Evolutionary conservation across 2,797 vertebrate genomes (phyloP).

Genomic region (Odontamblyopus lacepedii): DNA sequence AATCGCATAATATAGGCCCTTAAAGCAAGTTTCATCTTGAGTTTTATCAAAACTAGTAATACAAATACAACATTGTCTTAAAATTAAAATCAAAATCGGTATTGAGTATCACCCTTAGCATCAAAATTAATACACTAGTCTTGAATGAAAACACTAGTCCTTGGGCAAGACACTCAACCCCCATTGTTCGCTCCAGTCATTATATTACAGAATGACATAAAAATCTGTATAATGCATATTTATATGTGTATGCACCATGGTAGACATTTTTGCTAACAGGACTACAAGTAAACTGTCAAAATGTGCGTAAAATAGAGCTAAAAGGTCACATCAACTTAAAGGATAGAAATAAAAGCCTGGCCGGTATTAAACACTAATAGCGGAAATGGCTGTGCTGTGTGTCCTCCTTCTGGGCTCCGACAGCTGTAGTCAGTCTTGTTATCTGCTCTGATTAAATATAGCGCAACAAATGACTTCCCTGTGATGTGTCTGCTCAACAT

Average conservation of each 20-base stretch:
- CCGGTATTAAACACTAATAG: slow-evolving; percentile 68
- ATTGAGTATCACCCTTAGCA: too few species aligned
- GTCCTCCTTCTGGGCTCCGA: slow-evolving; percentile 61
- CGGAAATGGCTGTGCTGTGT: slow-evolving; percentile 70
- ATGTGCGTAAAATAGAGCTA: slow-evolving; percentile 36
- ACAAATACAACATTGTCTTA: too few species aligned
- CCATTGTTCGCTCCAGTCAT: not conserved
- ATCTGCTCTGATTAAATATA: slow-evolving; percentile 77
- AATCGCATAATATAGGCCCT: too few species aligned
- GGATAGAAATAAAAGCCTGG: slow-evolving; percentile 56
- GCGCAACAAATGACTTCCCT: slow-evolving; percentile 79
- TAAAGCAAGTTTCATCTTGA: too few species aligned
- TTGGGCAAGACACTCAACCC: not conserved
- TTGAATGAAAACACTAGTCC: not conserved
- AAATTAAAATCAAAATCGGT: too few species aligned
- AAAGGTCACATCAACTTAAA: slow-evolving; percentile 46
- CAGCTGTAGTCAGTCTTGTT: slow-evolving; percentile 68
- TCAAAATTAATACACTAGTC: too few species aligned
- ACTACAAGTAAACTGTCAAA: slow-evolving; percentile 25
- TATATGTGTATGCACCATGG: not conserved
- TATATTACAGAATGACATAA: not conserved
- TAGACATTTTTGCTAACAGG: slow-evolving; percentile 13
- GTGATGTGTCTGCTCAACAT: slow-evolving; percentile 74
- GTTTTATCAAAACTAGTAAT: too few species aligned
- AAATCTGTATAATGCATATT: not conserved